Evolutionary conservation across 2,113 vertebrate genomes (phyloP).

Genomic region (Calyptommatus sinebrachiatus): DNA sequence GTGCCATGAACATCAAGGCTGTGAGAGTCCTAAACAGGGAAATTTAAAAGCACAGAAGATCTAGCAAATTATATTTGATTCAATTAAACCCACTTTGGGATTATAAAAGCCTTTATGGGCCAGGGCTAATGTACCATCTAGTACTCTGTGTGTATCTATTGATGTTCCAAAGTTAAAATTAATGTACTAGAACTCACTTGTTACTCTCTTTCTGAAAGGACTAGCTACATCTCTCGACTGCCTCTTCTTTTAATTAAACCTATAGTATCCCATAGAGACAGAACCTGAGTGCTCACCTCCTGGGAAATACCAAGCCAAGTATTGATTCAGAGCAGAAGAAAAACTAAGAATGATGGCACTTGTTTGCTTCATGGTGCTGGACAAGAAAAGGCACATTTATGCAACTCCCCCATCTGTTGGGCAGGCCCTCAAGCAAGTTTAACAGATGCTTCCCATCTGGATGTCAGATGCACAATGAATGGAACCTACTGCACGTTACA

Average conservation of each 20-base stretch:
- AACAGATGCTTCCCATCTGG: not conserved
- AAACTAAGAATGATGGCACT: not conserved
- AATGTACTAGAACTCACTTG: slow-evolving; percentile 10
- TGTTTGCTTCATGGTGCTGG: not conserved
- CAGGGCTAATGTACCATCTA: slow-evolving; percentile 29
- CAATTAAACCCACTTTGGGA: slow-evolving; percentile 30
- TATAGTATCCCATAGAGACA: slow-evolving; percentile 3
- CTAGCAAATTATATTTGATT: slow-evolving; percentile 44
- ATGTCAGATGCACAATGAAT: not conserved
- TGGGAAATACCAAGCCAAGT: slow-evolving; percentile 9
- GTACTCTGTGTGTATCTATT: not conserved
- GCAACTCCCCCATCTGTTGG: not conserved
- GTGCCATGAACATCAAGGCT: not conserved
- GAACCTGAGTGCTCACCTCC: not conserved
- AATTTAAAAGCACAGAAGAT: not conserved
- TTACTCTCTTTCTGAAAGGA: slow-evolving; percentile 2
- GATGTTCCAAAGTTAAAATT: slow-evolving; percentile 7
- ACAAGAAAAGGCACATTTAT: not conserved
- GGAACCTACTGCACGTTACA: slow-evolving; percentile 9
- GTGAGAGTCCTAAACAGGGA: not conserved
- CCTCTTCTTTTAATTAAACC: slow-evolving; percentile 20
- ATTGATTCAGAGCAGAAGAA: not conserved
- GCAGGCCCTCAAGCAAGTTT: not conserved
- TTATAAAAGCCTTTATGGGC: slow-evolving; percentile 26
- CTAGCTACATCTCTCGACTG: not conserved